Evolutionary conservation across 2,113 vertebrate genomes (phyloP).

Genomic region (human (Homo sapiens)): DNA sequence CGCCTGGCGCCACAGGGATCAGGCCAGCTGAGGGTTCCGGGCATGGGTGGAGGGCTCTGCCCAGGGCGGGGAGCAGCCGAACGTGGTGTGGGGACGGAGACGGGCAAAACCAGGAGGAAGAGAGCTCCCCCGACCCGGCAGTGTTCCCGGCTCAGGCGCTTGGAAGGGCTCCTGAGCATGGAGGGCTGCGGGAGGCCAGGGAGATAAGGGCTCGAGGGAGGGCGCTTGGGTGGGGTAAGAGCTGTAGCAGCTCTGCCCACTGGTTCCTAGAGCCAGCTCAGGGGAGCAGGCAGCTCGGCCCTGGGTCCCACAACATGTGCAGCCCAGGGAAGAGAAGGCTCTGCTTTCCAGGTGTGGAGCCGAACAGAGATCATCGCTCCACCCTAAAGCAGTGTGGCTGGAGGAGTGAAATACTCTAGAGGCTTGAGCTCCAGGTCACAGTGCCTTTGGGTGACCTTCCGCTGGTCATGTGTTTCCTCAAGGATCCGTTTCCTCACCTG

Average conservation of each 20-base stretch:
- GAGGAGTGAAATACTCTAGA: not conserved
- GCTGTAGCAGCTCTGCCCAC: not conserved
- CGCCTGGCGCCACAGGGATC: constrained; percentile 64
- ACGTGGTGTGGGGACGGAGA: constrained; percentile 64
- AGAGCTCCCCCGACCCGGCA: not conserved
- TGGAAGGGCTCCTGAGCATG: constrained; percentile 55
- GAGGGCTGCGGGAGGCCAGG: not conserved
- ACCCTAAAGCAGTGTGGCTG: not conserved
- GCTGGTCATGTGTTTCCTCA: not conserved
- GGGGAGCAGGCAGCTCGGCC: not conserved
- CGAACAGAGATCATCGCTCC: rapidly evolving
- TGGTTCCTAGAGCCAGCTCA: not conserved
- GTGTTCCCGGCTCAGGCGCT: not conserved
- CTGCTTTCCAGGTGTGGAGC: not conserved
- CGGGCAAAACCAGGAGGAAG: constrained; percentile 17
- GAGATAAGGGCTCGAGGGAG: not conserved
- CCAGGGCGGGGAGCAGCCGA: constrained; percentile 46
- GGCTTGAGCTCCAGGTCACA: not conserved
- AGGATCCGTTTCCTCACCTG: not conserved
- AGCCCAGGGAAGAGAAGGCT: not conserved
- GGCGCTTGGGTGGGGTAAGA: rapidly evolving
- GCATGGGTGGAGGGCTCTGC: constrained; percentile 67
- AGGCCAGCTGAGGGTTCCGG: constrained; percentile 56
- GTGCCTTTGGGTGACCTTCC: not conserved
- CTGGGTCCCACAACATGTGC: not conserved